These are phyloP conservation scores for Chironomus tepperi DNA, from an alignment of 1,140 invertebrate species.

Conservation along the genomic window DNA sequence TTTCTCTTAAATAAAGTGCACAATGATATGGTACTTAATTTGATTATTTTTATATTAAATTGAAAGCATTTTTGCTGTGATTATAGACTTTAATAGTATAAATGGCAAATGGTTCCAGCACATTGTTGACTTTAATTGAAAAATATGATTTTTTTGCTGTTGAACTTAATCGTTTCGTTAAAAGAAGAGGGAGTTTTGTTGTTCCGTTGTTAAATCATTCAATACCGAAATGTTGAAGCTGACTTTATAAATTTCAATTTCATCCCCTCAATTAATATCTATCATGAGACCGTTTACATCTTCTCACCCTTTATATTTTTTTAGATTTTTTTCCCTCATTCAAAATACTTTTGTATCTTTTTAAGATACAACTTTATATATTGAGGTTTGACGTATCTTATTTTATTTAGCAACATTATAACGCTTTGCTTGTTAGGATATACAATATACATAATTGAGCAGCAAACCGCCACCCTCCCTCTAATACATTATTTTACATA, in stretches of 20 bases:
- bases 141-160: constrained; percentile 2
- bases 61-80: constrained; percentile 16
- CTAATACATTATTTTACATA: constrained; percentile 17
- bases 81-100: neutral
- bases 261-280: constrained; percentile 22
- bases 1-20: neutral
- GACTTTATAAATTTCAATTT: constrained; percentile 22
- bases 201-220: neutral
- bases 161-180: neutral
- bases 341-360: neutral
- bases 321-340: neutral
- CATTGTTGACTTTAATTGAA: constrained; percentile 22
- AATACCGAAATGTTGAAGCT: neutral
- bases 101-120: neutral
- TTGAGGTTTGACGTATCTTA: constrained; percentile 5
- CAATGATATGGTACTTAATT: constrained; percentile 16
- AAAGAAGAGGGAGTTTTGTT: neutral
- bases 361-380: constrained; percentile 10
- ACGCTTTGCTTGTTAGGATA: neutral
- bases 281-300: constrained; percentile 23
- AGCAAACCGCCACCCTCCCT: constrained; percentile 11
- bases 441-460: constrained; percentile 18
- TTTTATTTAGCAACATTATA: constrained; percentile 5
- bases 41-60: constrained; percentile 21
- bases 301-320: constrained; percentile 13